Conservation (phyloP, 2,113 vertebrate species). For the Neoarius graeffei region DNA sequence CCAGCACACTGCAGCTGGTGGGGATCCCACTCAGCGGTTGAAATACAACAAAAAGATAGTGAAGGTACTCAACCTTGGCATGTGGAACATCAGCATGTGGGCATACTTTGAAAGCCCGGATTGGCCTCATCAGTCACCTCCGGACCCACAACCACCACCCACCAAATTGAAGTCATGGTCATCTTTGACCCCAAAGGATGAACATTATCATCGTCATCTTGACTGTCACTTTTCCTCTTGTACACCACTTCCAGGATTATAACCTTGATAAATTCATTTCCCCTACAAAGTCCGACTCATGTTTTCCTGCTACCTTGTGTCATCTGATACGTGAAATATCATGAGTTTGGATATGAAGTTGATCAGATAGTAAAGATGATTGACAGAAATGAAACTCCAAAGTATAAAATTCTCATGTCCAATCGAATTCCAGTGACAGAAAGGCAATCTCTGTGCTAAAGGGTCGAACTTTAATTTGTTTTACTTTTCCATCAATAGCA, state of each 20-base stretch:
- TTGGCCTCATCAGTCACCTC: too few species aligned
- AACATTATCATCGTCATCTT: not conserved
- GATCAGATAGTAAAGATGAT: not conserved
- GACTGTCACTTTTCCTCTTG: not conserved
- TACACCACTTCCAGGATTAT: not conserved
- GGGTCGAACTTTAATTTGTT: not conserved
- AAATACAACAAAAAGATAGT: too few species aligned
- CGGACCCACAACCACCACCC: too few species aligned
- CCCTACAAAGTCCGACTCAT: not conserved
- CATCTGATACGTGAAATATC: not conserved
- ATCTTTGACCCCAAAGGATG: too few species aligned
- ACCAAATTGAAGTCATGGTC: too few species aligned
- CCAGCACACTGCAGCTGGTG: too few species aligned
- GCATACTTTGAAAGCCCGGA: too few species aligned
- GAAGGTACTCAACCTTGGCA: too few species aligned
- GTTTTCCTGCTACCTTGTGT: not conserved
- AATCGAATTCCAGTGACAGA: not conserved
- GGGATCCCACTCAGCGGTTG: too few species aligned
- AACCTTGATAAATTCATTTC: not conserved
- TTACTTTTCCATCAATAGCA: constrained; percentile 33
- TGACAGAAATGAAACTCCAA: not conserved
- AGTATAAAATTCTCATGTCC: not conserved
- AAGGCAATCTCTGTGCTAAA: constrained; percentile 11
- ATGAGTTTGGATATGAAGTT: not conserved
- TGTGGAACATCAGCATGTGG: too few species aligned